phyloP scores from a whole-genome alignment of 2,113 vertebrate species.

The Halichoerus grypus region DNA sequence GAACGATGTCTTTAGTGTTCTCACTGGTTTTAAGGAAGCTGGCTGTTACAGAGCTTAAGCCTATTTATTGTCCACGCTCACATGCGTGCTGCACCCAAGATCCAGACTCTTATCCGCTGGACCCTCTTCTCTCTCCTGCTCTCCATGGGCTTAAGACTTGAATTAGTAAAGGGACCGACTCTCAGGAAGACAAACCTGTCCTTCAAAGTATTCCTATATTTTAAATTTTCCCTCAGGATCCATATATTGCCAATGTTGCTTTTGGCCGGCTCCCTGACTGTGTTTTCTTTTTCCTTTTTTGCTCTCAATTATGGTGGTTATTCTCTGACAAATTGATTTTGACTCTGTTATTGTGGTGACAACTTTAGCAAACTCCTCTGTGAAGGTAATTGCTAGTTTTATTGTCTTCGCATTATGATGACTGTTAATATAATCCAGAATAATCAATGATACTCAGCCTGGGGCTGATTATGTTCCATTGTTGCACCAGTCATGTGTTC shows the following conservation, averaged over 20 bases:
- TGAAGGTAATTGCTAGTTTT: slow-evolving; percentile 61
- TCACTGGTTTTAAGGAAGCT: not conserved
- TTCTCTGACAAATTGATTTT: slow-evolving; percentile 32
- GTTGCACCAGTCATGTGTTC: not conserved
- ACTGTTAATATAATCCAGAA: slow-evolving; percentile 50
- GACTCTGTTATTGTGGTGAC: not conserved
- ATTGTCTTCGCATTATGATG: slow-evolving; percentile 45
- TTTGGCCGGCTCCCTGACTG: not conserved
- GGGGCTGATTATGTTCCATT: slow-evolving; percentile 33
- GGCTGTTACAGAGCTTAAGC: not conserved
- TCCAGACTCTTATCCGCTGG: not conserved
- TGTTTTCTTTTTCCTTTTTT: not conserved
- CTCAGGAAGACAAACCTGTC: not conserved
- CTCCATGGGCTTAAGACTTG: not conserved
- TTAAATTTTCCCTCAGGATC: not conserved
- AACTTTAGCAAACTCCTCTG: slow-evolving; percentile 19
- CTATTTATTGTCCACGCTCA: not conserved
- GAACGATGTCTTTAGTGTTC: not conserved
- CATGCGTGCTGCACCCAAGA: not conserved
- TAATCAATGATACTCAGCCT: slow-evolving; percentile 46
- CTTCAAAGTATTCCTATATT: not conserved
- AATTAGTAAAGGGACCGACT: not conserved
- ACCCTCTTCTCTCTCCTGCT: not conserved
- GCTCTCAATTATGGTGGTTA: slow-evolving; percentile 26
- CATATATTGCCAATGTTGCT: not conserved